These are phyloP conservation scores for Scaptomyza montana DNA, from an alignment of 1,140 invertebrate genomes.

Conservation along the genomic window DNA sequence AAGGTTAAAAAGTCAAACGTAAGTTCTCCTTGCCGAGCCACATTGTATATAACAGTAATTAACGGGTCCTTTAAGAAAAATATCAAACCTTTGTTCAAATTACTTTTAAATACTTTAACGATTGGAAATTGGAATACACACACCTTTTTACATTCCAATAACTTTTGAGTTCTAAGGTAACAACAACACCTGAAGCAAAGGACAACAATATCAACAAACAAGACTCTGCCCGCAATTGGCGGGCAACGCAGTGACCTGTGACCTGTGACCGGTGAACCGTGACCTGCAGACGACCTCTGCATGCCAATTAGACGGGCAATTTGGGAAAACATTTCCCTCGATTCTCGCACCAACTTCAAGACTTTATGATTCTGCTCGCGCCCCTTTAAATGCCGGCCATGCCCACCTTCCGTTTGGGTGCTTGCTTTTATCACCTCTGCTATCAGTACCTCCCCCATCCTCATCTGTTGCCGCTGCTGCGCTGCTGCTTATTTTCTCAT, in stretches of 20 bases:
- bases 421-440: constrained; percentile 40
- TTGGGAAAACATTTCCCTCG: constrained; percentile 44
- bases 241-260: constrained; percentile 50
- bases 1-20: too few relatives aligned
- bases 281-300: constrained; percentile 71
- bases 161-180: too few relatives aligned
- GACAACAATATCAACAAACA: too few relatives aligned
- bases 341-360: constrained; percentile 18
- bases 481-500: constrained; percentile 75
- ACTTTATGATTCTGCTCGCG: too few relatives aligned
- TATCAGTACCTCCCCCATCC: constrained; percentile 18
- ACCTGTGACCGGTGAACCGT: constrained; percentile 61
- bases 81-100: too few relatives aligned
- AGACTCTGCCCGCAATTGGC: not conserved
- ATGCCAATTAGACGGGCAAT: constrained; percentile 74
- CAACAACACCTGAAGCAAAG: too few relatives aligned
- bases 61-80: too few relatives aligned
- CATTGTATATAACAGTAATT: too few relatives aligned
- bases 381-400: constrained; percentile 31
- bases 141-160: too few relatives aligned
- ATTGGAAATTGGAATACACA: too few relatives aligned
- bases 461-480: not conserved
- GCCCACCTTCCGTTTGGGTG: not conserved
- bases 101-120: too few relatives aligned
- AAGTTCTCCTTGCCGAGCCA: too few relatives aligned